Evolutionary conservation across 2,113 vertebrate species (phyloP), one percentile per base, ranked within the genome.

Genomic region (Sapayoa aenigma): DNA sequence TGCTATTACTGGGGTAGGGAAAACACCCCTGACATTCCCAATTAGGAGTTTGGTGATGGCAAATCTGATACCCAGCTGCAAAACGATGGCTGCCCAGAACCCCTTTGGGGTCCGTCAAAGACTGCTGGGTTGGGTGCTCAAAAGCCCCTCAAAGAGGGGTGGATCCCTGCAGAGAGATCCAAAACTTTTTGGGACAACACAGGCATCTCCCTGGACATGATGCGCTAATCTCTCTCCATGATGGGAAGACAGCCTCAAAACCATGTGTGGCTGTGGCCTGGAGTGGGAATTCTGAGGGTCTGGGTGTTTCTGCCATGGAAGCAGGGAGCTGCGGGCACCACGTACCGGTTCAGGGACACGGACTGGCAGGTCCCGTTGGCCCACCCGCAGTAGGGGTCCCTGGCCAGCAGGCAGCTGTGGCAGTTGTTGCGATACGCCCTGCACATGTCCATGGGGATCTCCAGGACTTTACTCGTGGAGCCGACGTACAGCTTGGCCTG

Each of bases 341-440:
- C 96, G 0, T 95, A 98, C 98, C 94, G 6, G 30, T 63, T 81
- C 2, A 14, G 87, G 60, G 97, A 95, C 37, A 97, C 92, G 0
- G 98, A 84, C 56, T 85, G 81, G 5, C 98, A 98, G 9, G 5
- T 94, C 44, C 73, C 88, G 0, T 95, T 85, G 46, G 58, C 15
- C 98, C 98, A 98, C 42, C 97, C 98, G 0, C 98, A 98, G 95
- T 98, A 96, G 0, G 98, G 98, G 72, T 98, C 98, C 62, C 97
- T 78, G 3, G 98, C 97, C 97, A 98, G 96, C 82, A 98, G 71
- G 69, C 98, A 98, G 89, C 97, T 98, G 3, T 96, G 94, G 9
- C 98, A 98, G 87, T 95, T 97, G 66, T 90, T 95, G 0, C 91
- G 84, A 25, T 98, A 98, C 4, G 84, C 76, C 1, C 89, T 75